phyloP scores from a whole-genome alignment of 1,140 invertebrate species.

The Zophobas atratus region DNA sequence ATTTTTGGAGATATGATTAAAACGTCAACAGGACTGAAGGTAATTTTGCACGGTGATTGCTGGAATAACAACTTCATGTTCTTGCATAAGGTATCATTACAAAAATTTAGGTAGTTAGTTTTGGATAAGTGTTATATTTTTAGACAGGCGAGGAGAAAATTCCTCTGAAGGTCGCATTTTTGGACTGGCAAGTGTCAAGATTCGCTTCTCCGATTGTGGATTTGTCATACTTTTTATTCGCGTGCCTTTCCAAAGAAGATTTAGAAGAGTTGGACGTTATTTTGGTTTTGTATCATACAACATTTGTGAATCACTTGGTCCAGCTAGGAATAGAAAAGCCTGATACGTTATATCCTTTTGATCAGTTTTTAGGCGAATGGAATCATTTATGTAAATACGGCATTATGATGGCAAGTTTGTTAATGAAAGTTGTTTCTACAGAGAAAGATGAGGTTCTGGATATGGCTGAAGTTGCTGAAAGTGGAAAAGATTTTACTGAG shows the following conservation, averaged over 20 bases:
- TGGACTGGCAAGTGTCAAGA: too few relatives aligned
- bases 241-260: too few relatives aligned
- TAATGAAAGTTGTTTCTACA: not conserved
- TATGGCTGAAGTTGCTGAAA: constrained; percentile 15
- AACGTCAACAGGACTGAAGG: constrained; percentile 57
- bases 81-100: too few relatives aligned
- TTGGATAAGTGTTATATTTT: too few relatives aligned
- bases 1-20: constrained; percentile 57
- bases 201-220: constrained; percentile 72
- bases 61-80: too few relatives aligned
- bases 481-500: not conserved
- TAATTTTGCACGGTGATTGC: constrained; percentile 53
- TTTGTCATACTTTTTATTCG: constrained; percentile 67
- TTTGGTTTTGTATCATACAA: constrained; percentile 71
- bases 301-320: constrained; percentile 66
- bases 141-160: too few relatives aligned
- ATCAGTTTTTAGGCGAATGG: constrained; percentile 9
- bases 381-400: constrained; percentile 10
- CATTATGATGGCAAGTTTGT: not conserved
- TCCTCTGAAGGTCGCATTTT: too few relatives aligned
- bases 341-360: constrained; percentile 14
- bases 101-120: too few relatives aligned
- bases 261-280: constrained; percentile 66
- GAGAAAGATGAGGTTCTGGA: constrained; percentile 12
- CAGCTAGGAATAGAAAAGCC: constrained; percentile 66